Base-by-base conservation (phyloP, 1,140 invertebrate genomes). In the Aphaenogaster ashmeadi region DNA sequence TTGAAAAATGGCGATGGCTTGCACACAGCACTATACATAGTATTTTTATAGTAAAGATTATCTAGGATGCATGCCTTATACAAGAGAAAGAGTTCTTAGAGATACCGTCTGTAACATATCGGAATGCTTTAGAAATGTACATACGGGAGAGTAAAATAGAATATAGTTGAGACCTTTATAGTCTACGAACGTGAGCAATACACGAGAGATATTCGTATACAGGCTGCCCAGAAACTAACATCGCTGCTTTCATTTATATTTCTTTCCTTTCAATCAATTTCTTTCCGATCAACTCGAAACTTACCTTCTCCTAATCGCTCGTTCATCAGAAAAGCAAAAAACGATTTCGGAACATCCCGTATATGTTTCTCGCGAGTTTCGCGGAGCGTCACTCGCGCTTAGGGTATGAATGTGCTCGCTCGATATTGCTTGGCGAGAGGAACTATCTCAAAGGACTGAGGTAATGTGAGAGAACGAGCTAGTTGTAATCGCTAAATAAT, bases 391-490 rank as follows among this genome's bases (percentile, higher is more conserved):
- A 56, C 21, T 83, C 79, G 78, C 78, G 47, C 47, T 54, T 81
- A 83, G 54, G 15, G 33, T 56, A 41, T 56, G 7, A 71, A 6
- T 36, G 56, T 74, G 80, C 67, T 50, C 27, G 54, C 38, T 58
- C 27, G 66, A 84, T 84, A 84, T 84, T 89, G 85, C 87, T 79
- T 92, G 75, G 87, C 79, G 85, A 87, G 90, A 94, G 93, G 93
- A 94, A 94, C 92, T 94, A 89, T 94, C 91, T 93, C 93, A 91
- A 90, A 91, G 71, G 89, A 91, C 91, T 93, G 93, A 94, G 93
- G 93, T 94, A 94, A 94, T 94, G 88, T 92, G 84, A 88, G 85
- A 87, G 38, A 85, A 89, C 56, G 79, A 91, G 78, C 84, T 91
- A 91, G 60, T 62, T 72, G 85, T 83, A 90, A 86, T 54, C 8